Evolutionary conservation across 2,888 invertebrate genomes (phyloP).

Genomic region (Dicycla oo): DNA sequence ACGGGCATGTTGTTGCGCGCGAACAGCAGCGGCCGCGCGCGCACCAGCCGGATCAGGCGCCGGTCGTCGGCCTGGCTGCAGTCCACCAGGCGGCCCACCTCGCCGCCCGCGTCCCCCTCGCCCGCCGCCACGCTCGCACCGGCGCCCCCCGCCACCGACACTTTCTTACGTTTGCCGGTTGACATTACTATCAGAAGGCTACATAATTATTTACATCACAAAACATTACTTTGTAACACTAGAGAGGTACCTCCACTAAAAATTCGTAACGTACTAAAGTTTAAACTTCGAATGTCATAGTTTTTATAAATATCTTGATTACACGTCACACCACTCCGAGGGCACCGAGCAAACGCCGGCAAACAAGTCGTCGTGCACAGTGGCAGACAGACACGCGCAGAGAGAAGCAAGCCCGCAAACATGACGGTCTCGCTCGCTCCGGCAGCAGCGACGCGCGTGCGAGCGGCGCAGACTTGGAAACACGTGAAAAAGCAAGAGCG

Average conservation of each 20-base stretch:
- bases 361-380: conserved; percentile 81
- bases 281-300: conserved; percentile 8
- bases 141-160: conserved; percentile 14
- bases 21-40: conserved; percentile 83
- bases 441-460: conserved; percentile 25
- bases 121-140: conserved; percentile 31
- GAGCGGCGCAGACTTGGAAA: conserved; percentile 71
- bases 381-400: conserved; percentile 87
- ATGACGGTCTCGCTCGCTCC: conserved; percentile 74
- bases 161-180: conserved; percentile 49
- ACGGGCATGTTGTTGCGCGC: conserved; percentile 87
- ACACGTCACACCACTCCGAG: conserved; percentile 76
- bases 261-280: neutral
- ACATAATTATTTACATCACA: conserved; percentile 3
- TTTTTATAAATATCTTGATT: conserved; percentile 49
- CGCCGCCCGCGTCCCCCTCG: conserved; percentile 47
- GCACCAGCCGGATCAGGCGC: conserved; percentile 83
- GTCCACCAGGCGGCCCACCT: conserved; percentile 83
- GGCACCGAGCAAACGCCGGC: conserved; percentile 67
- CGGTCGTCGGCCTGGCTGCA: conserved; percentile 86
- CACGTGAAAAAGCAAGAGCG: conserved; percentile 86
- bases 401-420: conserved; percentile 79
- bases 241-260: conserved; percentile 7
- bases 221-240: neutral
- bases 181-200: conserved; percentile 33